Evolutionary conservation across 2,888 invertebrate species (phyloP).

Genomic region (Endotricha flammealis): DNA sequence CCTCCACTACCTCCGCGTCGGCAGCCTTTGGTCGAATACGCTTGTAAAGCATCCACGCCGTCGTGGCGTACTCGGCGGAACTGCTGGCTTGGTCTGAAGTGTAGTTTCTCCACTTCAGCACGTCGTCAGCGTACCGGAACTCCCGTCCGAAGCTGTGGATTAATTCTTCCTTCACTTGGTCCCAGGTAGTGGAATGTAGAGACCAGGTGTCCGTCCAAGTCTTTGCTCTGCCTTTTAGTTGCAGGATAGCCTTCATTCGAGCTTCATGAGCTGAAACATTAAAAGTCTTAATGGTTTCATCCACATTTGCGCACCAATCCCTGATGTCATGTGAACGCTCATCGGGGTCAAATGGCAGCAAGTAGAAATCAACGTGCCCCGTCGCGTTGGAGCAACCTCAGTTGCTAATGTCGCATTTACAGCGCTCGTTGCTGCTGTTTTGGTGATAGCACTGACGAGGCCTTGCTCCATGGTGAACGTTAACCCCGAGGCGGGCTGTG

Average conservation of each 20-base stretch:
- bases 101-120: no score
- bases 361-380: background rate
- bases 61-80: no score
- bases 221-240: conserved; percentile 15
- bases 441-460: background rate
- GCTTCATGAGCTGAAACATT: conserved; percentile 14
- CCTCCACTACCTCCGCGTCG: no score
- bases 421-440: background rate
- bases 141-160: no score
- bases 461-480: background rate
- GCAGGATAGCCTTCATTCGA: conserved; percentile 17
- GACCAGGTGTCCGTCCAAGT: conserved; percentile 16
- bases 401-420: background rate
- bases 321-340: background rate
- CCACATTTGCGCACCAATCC: background rate
- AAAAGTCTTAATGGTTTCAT: background rate
- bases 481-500: background rate
- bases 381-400: background rate
- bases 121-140: no score
- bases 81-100: no score
- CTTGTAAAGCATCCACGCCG: conserved; percentile 18
- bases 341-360: background rate
- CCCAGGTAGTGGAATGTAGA: conserved; percentile 3
- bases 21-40: no score
- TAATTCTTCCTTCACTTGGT: conserved; percentile 6